Conservation (phyloP, 2,888 invertebrate species). For the Platycheirus albimanus region DNA sequence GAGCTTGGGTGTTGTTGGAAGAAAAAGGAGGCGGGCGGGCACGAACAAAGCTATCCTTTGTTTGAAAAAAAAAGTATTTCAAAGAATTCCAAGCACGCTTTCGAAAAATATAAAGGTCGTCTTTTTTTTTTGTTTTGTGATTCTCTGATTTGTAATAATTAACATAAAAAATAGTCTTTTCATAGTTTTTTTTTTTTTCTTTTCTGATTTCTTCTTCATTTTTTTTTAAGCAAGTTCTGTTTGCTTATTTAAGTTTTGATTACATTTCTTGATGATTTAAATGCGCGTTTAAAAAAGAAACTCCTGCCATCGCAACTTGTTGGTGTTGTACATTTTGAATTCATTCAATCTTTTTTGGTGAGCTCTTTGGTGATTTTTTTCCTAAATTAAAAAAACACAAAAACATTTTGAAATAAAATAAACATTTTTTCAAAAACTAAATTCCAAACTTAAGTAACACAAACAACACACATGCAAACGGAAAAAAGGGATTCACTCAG, state of each 20-base stretch:
- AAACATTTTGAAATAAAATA: conserved; percentile 64
- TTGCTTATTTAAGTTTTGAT: conserved; percentile 18
- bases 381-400: conserved; percentile 77
- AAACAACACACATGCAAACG: no score
- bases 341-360: conserved; percentile 76
- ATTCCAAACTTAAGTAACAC: background rate
- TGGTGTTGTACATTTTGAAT: conserved; percentile 32
- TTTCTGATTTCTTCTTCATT: conserved; percentile 3
- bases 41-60: conserved; percentile 36
- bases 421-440: conserved; percentile 32
- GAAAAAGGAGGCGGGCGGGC: conserved; percentile 32
- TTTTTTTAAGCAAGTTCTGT: conserved; percentile 13
- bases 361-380: conserved; percentile 78
- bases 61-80: background rate
- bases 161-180: conserved; percentile 46
- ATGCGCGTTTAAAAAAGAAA: conserved; percentile 57
- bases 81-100: conserved; percentile 3
- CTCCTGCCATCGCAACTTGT: conserved; percentile 49
- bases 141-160: conserved; percentile 49
- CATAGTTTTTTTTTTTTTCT: background rate
- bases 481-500: no score
- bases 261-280: conserved; percentile 40
- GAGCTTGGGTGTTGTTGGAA: conserved; percentile 57
- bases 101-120: background rate
- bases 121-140: conserved; percentile 13